Evolutionary conservation across 1,140 invertebrate species (phyloP), one percentile per base, ranked within the genome.

Genomic region (Apis dorsata): DNA sequence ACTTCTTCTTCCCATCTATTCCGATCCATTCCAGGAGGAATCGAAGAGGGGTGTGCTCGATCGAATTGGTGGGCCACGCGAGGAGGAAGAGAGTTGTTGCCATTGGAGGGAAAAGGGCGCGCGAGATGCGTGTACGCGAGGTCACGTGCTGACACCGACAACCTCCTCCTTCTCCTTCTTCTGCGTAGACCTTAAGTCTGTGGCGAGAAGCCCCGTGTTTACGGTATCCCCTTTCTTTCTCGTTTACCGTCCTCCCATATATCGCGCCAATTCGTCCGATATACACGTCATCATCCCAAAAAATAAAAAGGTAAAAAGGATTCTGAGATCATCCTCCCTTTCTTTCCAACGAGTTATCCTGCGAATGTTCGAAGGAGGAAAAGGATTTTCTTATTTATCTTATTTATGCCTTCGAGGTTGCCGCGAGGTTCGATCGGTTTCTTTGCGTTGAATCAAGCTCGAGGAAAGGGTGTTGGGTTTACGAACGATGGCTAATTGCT

Each of bases 161-260:
- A 90, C 82, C 90, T 86, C 86, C 88, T 49, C 55, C 19, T 13
- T 81, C 90, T 86, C 85, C 88, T 49, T 44, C 19, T 13, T 17
- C 55, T 55, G 4, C 49, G 57, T 85, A 82, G 86, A 88, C 88
- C 90, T 89, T 90, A 92, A 93, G 92, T 92, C 92, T 92, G 92
- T 88, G 91, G 92, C 89, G 86, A 91, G 92, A 93, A 93, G 92
- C 92, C 92, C 89, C 79, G 87, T 86, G 85, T 91, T 90, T 91
- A 88, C 87, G 85, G 88, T 92, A 90, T 92, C 90, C 90, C 88
- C 83, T 93, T 92, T 93, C 92, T 90, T 90, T 88, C 89, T 90
- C 80, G 85, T 83, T 83, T 85, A 80, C 83, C 62, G 28, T 81
- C 57, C 59, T 5, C 34, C 34, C 34, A 34, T 34, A 12, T 85